Evolutionary conservation across 92 coral and sea anemone species (phyloP).

Genomic region (Parazoanthus atlanticus): DNA sequence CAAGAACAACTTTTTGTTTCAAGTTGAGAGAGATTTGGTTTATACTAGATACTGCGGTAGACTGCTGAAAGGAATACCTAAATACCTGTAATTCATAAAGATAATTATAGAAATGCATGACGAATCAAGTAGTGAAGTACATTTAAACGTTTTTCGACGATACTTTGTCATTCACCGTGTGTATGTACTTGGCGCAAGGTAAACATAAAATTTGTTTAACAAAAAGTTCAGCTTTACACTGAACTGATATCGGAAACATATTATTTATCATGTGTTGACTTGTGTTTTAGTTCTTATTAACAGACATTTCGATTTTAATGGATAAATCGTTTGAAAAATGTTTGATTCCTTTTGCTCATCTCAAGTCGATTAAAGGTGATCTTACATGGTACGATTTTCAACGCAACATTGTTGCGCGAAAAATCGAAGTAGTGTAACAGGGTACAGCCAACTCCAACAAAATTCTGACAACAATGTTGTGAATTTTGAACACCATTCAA

Average conservation of each 20-base stretch:
- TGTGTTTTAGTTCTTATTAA: background rate
- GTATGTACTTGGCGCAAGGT: background rate
- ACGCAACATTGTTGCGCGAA: no score
- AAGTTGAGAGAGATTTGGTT: background rate
- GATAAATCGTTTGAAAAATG: background rate
- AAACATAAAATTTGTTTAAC: background rate
- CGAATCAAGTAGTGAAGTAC: conserved; percentile 4
- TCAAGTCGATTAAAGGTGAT: background rate
- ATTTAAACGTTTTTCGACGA: background rate
- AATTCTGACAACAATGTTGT: no score
- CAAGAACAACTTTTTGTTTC: background rate
- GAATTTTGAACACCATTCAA: no score
- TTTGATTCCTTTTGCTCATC: background rate
- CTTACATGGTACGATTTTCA: no score
- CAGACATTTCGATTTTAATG: background rate
- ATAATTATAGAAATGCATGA: background rate
- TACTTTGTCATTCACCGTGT: background rate
- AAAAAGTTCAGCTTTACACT: background rate
- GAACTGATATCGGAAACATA: background rate
- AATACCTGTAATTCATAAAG: conserved; percentile 7
- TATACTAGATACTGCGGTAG: background rate
- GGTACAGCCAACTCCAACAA: no score
- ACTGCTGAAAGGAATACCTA: background rate
- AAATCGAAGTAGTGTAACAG: no score
- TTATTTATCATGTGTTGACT: background rate